Conservation (phyloP, 2,113 vertebrate species). For the Hemichromis elongatus region DNA sequence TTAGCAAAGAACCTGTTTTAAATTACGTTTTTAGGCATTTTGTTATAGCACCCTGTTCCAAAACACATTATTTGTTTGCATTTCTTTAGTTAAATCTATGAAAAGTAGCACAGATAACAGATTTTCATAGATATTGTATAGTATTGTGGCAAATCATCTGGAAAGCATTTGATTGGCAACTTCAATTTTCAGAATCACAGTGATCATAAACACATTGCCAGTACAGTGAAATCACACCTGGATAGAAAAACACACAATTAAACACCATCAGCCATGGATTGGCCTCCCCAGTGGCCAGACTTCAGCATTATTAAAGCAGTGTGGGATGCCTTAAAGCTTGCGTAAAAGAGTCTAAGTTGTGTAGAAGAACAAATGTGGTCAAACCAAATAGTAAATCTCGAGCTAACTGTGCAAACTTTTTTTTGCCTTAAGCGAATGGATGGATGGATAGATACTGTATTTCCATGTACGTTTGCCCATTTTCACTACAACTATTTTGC, state of each 20-base stretch:
- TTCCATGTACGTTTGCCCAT: neutral
- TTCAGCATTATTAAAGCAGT: neutral
- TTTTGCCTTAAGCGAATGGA: neutral
- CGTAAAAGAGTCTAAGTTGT: neutral
- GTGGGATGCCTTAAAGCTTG: neutral
- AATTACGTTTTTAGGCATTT: accelerated
- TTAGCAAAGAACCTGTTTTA: neutral
- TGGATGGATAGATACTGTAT: too few relatives aligned
- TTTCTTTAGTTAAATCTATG: neutral
- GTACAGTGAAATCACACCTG: neutral
- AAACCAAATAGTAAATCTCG: neutral
- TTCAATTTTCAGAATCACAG: neutral
- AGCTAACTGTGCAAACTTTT: neutral
- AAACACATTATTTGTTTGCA: neutral
- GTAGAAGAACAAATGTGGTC: neutral
- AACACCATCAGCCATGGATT: neutral
- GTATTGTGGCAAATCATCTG: neutral
- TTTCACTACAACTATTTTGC: neutral
- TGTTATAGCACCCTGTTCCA: neutral
- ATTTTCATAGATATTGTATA: neutral
- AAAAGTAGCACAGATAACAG: neutral
- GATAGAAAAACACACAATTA: neutral
- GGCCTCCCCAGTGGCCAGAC: neutral
- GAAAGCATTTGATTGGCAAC: neutral
- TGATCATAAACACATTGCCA: neutral